phyloP scores from a whole-genome alignment of 2,113 vertebrate genomes.

The Dicerorhinus sumatrensis region DNA sequence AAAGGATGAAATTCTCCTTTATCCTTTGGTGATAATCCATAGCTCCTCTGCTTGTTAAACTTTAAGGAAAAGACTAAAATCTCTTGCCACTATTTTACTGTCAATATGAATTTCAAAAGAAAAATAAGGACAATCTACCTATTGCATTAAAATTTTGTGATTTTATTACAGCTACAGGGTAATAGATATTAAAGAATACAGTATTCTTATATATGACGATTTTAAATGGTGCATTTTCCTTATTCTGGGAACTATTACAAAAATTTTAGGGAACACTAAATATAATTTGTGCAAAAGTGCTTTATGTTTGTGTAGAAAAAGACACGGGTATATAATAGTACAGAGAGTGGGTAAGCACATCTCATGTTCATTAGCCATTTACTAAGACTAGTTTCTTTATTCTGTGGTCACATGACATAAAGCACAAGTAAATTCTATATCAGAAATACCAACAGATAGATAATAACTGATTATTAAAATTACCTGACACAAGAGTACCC shows the following conservation, averaged over 20 bases:
- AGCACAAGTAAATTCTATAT: rapidly evolving
- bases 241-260: not conserved
- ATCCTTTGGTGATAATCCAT: not conserved
- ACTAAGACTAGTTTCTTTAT: not conserved
- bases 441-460: too few species aligned
- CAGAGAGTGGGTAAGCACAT: rapidly evolving
- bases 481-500: not conserved
- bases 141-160: not conserved
- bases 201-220: not conserved
- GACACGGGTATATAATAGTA: too few species aligned
- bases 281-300: not conserved
- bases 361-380: too few species aligned
- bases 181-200: not conserved
- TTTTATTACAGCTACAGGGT: not conserved
- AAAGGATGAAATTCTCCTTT: not conserved
- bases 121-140: conserved; percentile 45
- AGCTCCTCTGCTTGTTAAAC: conserved; percentile 41
- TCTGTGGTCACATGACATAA: too few species aligned
- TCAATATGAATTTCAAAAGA: conserved; percentile 43
- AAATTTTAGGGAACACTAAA: not conserved
- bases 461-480: rapidly evolving
- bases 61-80: conserved; percentile 45
- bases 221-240: not conserved
- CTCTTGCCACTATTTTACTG: conserved; percentile 2
- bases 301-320: not conserved